Conservation (phyloP, 2,113 vertebrate genomes). For the Leptobrachium ailaonicum region DNA sequence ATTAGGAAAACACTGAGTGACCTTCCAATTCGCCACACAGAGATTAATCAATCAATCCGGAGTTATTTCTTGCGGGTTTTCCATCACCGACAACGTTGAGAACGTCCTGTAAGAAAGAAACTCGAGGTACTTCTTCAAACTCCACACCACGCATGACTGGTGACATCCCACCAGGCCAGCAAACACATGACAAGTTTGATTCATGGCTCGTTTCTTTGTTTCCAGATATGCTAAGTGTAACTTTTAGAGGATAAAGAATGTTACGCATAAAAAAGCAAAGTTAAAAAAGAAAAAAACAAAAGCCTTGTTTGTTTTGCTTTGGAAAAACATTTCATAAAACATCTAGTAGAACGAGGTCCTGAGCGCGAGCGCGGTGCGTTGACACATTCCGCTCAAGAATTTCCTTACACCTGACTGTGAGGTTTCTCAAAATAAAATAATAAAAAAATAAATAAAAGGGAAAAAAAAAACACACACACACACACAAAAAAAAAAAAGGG, state of each 20-base stretch:
- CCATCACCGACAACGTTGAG: conserved; percentile 28
- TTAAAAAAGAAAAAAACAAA: not conserved
- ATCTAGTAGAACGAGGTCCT: conserved; percentile 53
- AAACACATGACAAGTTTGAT: conserved; percentile 35
- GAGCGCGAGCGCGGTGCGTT: not conserved
- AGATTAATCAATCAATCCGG: conserved; percentile 36
- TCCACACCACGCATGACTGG: conserved; percentile 21
- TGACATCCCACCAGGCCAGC: conserved; percentile 9
- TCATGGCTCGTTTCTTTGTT: conserved; percentile 35
- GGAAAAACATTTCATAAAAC: conserved; percentile 54
- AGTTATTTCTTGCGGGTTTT: conserved; percentile 1
- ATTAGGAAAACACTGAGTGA: conserved; percentile 33
- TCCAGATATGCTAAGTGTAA: conserved; percentile 28
- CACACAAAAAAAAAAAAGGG: conserved; percentile 60
- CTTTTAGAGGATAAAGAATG: conserved; percentile 29
- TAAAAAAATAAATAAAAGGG: no score
- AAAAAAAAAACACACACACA: no score
- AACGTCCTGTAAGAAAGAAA: conserved; percentile 22
- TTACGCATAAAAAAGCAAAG: not conserved
- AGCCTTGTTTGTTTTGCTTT: conserved; percentile 55
- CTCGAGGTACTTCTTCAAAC: conserved; percentile 10
- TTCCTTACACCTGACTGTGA: conserved; percentile 73
- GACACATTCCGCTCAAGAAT: conserved; percentile 53
- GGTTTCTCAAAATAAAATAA: conserved; percentile 64
- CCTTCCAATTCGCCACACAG: conserved; percentile 32